Evolutionary conservation across 2,113 vertebrate species (phyloP), one percentile per base, ranked within the genome.

Genomic region (Anguilla japonica): DNA sequence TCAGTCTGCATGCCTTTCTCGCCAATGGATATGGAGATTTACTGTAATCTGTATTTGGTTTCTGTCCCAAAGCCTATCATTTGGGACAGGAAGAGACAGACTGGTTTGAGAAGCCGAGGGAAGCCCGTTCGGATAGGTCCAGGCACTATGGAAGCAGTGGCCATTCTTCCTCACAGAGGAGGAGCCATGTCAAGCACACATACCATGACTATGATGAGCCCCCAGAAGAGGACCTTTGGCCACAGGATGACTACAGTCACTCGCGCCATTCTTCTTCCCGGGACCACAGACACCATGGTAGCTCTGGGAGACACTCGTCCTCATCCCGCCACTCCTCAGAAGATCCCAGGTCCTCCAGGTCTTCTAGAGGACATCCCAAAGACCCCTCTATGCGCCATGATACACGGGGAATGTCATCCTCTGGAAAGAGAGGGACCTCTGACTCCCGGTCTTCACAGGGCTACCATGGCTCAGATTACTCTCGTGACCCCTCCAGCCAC

Each of bases 11-110:
- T 91, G 89, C 82, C 88, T 86, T 89, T 26, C 81, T 34, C 83
- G 84, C 56, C 9, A 34, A 87, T 84, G 90, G 46, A 90, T 88
- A 9, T 29, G 88, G 85, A 92, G 89, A 92, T 92, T 97, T 94
- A 95, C 94, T 93, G 91, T 95, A 91, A 86, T 96, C 94, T 97
- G 91, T 96, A 95, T 98, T 97, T 97, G 97, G 94, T 98, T 97
- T 95, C 34, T 34, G 34, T 34, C 34, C 95, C 85, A 95, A 99
- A 99, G 98, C 98, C 88, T 99, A 99, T 97, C 98, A 99, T 96
- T 97, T 99, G 96, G 97, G 98, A 91, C 98, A 99, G 97, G 98
- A 99, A 93, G 98, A 99, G 95, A 99, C 98, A 87, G 98, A 99
- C 94, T 99, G 98, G 98, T 99, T 99, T 96, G 98, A 99, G 95